Percentiles rank a stretch among this genome's conserved stretches.
Evolutionary conservation across 2,888 invertebrate genomes (phyloP).

Genomic region (Bedellia somnulentella): DNA sequence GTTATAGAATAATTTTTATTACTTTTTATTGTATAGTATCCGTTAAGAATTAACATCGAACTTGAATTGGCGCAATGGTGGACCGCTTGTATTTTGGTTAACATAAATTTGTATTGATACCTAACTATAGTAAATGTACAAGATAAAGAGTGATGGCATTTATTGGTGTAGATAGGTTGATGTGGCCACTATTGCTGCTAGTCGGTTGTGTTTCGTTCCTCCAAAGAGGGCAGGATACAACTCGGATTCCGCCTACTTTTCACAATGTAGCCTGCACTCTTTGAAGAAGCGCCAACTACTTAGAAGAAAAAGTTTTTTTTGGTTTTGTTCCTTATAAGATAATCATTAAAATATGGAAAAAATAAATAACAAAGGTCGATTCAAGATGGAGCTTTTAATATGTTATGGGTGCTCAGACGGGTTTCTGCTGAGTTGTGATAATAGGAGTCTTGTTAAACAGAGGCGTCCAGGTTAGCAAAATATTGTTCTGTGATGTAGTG

Average conservation of each 20-base stretch:
- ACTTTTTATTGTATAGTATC: conserved; percentile 50
- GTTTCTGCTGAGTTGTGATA: conserved; percentile 48
- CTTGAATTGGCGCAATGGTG: conserved; percentile 19
- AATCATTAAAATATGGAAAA: conserved; percentile 44
- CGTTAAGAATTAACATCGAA: conserved; percentile 35
- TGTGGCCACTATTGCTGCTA: too few species aligned
- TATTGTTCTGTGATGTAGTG: conserved; percentile 50
- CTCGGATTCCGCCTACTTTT: conserved; percentile 58
- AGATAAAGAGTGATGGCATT: too few species aligned
- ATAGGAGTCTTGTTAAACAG: conserved; percentile 10
- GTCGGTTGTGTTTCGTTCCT: conserved; percentile 27
- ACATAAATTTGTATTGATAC: too few species aligned
- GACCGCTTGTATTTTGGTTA: conserved; percentile 14
- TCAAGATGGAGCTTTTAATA: conserved; percentile 30
- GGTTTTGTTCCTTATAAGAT: conserved; percentile 61
- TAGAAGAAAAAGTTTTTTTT: conserved; percentile 28
- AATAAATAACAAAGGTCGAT: conserved; percentile 42
- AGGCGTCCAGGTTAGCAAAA: conserved; percentile 2
- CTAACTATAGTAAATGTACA: too few species aligned
- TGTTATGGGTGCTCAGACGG: conserved; percentile 36
- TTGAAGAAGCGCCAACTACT: conserved; percentile 40
- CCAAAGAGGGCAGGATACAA: conserved; percentile 48
- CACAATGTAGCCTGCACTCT: conserved; percentile 50
- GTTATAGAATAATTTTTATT: conserved; percentile 54
- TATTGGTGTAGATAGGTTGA: too few species aligned